Evolutionary conservation across 2,888 invertebrate species (phyloP), one percentile per base, ranked within the genome.

Genomic region (Metalampra italica): DNA sequence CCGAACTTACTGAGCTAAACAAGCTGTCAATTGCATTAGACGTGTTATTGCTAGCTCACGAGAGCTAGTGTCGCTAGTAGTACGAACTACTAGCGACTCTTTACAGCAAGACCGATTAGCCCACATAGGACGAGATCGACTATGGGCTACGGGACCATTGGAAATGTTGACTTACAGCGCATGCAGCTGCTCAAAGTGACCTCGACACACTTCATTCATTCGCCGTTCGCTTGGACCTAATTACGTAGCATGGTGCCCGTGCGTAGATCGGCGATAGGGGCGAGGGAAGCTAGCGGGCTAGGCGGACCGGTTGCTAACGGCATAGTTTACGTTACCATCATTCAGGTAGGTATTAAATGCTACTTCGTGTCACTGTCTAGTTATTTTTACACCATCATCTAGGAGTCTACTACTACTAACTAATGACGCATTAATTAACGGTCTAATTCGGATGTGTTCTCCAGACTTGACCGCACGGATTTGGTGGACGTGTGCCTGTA

Each of bases 191-290:
- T 57, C 58, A 54, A 51, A 57, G 62, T 69, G 80, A 70, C 80
- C 81, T 78, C 80, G 81, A 78, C 84, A 79, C 69, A 73, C 64
- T 81, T 82, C 66, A 73, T 75, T 73, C 68, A 55, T 66, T 74
- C 68, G 71, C 72, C 72, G 71, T 71, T 82, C 70, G 65, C 68
- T 71, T 57, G 71, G 72, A 75, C 69, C 77, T 77, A 78, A 79
- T 79, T 81, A 76, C 58, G 52, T 62, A 54, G n/a, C 36, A 22
- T 22, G 11, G 57, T 60, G 51, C 54, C 61, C 60, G 54, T 66
- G 60, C 29, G 67, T 67, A 74, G 75, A 78, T 78, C 70, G 54
- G 52, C 56, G 73, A 76, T 81, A 79, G 77, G 76, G 78, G 62
- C 65, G 59, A 69, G 71, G 71, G 72, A 74, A 71, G n/a, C n/a